Conservation (phyloP, 2,113 vertebrate species). For the Scomber japonicus region DNA sequence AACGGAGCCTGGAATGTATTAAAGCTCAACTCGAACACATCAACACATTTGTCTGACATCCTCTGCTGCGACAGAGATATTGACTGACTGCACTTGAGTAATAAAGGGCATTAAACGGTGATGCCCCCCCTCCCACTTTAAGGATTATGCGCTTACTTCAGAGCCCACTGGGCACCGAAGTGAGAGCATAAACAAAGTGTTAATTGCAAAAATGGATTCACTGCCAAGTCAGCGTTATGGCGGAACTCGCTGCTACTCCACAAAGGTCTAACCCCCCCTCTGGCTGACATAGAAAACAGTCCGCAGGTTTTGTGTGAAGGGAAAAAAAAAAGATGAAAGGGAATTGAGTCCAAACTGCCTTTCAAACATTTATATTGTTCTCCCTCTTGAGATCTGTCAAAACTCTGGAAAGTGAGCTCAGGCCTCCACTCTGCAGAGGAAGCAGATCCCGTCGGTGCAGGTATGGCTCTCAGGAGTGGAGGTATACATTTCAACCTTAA, state of each 20-base stretch:
- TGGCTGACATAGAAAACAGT: slow-evolving; percentile 61
- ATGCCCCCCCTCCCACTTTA: slow-evolving; percentile 70
- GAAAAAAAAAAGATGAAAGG: slow-evolving; percentile 76
- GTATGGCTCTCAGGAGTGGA: slow-evolving; percentile 60
- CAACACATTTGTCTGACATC: slow-evolving; percentile 49
- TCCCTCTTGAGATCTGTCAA: slow-evolving; percentile 70
- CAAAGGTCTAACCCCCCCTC: slow-evolving; percentile 59
- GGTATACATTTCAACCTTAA: slow-evolving; percentile 68
- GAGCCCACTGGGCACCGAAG: slow-evolving; percentile 62
- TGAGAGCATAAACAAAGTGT: slow-evolving; percentile 74
- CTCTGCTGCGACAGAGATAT: slow-evolving; percentile 60
- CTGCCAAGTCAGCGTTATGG: slow-evolving; percentile 69
- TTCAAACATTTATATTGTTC: slow-evolving; percentile 76
- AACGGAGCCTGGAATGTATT: slow-evolving; percentile 25
- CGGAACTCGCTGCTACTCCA: slow-evolving; percentile 38
- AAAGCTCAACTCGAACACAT: slow-evolving; percentile 31
- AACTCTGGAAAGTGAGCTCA: slow-evolving; percentile 64
- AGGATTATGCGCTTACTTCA: slow-evolving; percentile 78
- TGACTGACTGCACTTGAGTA: slow-evolving; percentile 66
- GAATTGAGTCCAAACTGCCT: slow-evolving; percentile 61
- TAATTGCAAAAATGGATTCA: slow-evolving; percentile 75
- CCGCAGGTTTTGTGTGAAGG: slow-evolving; percentile 64
- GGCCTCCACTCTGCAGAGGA: slow-evolving; percentile 56
- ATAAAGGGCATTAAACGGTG: slow-evolving; percentile 71
- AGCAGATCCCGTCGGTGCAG: slow-evolving; percentile 62